Evolutionary conservation across 2,797 vertebrate species (phyloP).

Genomic region (Margarornis squamiger): DNA sequence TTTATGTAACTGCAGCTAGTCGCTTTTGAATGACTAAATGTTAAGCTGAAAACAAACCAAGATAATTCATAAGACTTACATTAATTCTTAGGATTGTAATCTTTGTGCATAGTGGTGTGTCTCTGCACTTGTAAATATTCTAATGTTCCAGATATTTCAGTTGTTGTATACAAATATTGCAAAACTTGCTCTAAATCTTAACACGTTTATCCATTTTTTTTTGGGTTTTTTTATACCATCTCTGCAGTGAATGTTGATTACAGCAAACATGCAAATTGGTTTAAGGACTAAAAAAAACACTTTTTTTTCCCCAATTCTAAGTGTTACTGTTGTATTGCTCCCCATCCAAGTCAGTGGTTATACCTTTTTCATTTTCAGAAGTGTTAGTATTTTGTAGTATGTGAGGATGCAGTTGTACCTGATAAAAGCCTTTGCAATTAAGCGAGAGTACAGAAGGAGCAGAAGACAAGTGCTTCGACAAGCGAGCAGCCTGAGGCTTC

Average conservation of each 20-base stretch:
- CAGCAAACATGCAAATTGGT: not conserved
- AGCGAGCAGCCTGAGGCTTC: not conserved
- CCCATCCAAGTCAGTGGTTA: not conserved
- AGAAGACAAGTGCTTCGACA: not conserved
- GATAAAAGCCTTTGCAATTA: not conserved
- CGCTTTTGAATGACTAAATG: not conserved
- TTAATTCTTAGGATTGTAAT: not conserved
- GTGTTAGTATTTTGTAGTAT: not conserved
- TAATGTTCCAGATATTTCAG: not conserved
- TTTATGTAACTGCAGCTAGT: not conserved
- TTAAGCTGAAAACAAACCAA: not conserved
- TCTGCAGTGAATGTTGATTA: not conserved
- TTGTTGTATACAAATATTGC: not conserved
- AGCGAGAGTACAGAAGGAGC: not conserved
- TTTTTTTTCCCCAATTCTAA: accelerated
- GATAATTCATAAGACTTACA: not conserved
- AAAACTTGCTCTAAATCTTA: not conserved
- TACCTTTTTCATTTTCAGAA: not conserved
- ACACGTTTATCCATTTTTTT: not conserved
- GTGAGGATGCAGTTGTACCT: not conserved
- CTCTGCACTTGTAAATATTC: not conserved
- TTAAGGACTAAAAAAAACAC: not conserved
- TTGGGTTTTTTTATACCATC: not conserved
- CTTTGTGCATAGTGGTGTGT: not conserved
- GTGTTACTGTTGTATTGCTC: not conserved